Evolutionary conservation across 2,113 vertebrate genomes (phyloP).

Genomic region (Malurus cyaneus): DNA sequence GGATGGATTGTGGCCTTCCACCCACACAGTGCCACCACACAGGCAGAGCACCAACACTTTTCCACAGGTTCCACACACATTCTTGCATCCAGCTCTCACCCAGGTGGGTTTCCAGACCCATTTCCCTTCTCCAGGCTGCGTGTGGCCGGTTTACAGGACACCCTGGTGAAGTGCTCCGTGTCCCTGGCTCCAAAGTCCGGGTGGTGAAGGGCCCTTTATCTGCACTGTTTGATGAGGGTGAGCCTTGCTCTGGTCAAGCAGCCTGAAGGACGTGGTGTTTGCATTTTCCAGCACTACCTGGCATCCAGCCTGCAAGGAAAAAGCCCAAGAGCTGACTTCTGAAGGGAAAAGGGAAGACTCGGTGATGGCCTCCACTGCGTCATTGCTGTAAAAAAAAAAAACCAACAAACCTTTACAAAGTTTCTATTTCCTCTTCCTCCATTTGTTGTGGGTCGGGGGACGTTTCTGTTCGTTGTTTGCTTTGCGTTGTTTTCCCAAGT

Average conservation of each 20-base stretch:
- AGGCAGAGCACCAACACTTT: background rate
- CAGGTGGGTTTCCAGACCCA: background rate
- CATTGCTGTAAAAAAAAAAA: background rate
- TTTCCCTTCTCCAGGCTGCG: background rate
- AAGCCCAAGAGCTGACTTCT: background rate
- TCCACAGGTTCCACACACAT: background rate
- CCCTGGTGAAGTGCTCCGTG: background rate
- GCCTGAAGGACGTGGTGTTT: background rate
- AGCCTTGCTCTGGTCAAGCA: slow-evolving; percentile 23
- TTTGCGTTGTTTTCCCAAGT: background rate
- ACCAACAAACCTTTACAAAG: background rate
- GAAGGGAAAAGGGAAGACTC: background rate
- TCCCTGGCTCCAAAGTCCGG: background rate
- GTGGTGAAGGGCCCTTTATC: slow-evolving; percentile 36
- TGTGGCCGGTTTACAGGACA: fast-evolving
- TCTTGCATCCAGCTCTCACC: background rate
- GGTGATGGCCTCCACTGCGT: fast-evolving
- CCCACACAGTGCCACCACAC: background rate
- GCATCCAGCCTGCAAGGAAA: background rate
- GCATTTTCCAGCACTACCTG: background rate
- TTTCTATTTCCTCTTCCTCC: background rate
- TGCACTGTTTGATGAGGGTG: slow-evolving; percentile 38
- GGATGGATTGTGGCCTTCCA: too few relatives aligned
- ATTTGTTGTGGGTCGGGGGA: background rate
- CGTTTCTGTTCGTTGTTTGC: background rate